A percentile compares a stretch with the other conserved stretches of the same genome.
These are phyloP conservation scores for Anadara kagoshimensis DNA, from an alignment of 1,140 invertebrate genomes.

Conservation along the genomic window DNA sequence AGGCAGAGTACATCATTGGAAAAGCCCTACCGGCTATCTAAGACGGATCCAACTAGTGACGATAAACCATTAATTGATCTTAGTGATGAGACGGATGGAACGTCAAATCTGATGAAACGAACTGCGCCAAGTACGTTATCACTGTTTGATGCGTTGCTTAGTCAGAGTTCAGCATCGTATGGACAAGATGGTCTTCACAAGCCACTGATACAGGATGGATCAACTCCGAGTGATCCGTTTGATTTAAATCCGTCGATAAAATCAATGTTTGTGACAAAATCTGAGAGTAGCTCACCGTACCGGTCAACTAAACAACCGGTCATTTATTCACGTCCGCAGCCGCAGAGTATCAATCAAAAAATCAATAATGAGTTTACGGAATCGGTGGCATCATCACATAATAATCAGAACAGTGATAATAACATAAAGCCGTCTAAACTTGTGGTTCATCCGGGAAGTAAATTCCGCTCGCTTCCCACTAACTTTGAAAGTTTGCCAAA, in stretches of 20 bases:
- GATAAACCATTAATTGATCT: constrained; percentile 73
- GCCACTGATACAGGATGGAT: constrained; percentile 49
- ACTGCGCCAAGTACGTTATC: constrained; percentile 45
- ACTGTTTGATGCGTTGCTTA: constrained; percentile 63
- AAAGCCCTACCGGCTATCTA: not conserved
- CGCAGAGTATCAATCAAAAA: no score
- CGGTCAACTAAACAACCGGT: no score
- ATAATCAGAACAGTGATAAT: no score
- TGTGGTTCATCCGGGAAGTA: no score
- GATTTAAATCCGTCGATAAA: constrained; percentile 24
- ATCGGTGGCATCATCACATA: no score
- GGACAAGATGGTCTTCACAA: constrained; percentile 57
- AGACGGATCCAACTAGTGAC: constrained; percentile 7
- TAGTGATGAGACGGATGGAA: constrained; percentile 57
- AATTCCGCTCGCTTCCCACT: no score
- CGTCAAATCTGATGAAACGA: constrained; percentile 34
- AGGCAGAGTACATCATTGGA: constrained; percentile 3
- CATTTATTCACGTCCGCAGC: no score
- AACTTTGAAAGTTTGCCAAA: no score
- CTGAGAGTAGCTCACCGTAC: no score
- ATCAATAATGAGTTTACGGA: no score
- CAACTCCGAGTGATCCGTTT: constrained; percentile 58
- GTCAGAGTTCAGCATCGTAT: constrained; percentile 39
- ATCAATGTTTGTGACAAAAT: no score
- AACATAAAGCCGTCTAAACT: no score